Conservation (phyloP, 2,113 vertebrate species). For the Formicarius rufipectus region DNA sequence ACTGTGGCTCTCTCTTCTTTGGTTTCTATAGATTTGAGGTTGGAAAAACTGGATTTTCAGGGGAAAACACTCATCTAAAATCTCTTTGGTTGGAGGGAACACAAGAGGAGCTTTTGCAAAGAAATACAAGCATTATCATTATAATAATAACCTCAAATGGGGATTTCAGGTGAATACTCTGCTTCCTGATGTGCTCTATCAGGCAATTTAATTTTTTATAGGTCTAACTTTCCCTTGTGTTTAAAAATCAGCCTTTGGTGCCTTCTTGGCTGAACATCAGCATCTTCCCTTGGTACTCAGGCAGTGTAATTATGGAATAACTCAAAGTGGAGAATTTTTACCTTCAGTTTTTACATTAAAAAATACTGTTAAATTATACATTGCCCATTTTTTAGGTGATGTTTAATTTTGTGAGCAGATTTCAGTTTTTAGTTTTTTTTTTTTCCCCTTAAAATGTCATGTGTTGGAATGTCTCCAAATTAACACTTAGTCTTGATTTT, state of each 20-base stretch:
- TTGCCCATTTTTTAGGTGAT: background rate
- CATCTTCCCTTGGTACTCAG: background rate
- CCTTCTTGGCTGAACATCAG: background rate
- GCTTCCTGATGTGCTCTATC: background rate
- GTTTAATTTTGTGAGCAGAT: background rate
- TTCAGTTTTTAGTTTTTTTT: background rate
- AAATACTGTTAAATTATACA: background rate
- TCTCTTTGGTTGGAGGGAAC: background rate
- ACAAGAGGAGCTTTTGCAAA: background rate
- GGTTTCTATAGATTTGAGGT: background rate
- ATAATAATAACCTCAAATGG: background rate
- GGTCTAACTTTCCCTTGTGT: background rate
- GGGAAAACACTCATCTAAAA: fast-evolving
- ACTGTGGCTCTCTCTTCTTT: background rate
- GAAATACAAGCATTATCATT: background rate
- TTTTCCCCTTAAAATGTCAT: background rate
- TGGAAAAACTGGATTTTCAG: background rate
- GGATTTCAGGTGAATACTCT: background rate
- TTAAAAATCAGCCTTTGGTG: background rate
- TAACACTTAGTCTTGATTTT: background rate
- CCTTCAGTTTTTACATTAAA: background rate
- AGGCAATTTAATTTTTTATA: background rate
- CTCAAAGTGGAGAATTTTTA: background rate
- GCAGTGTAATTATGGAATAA: background rate
- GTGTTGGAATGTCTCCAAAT: background rate